Evolutionary conservation across 2,888 invertebrate genomes (phyloP).

Genomic region (Maniola hyperantus): DNA sequence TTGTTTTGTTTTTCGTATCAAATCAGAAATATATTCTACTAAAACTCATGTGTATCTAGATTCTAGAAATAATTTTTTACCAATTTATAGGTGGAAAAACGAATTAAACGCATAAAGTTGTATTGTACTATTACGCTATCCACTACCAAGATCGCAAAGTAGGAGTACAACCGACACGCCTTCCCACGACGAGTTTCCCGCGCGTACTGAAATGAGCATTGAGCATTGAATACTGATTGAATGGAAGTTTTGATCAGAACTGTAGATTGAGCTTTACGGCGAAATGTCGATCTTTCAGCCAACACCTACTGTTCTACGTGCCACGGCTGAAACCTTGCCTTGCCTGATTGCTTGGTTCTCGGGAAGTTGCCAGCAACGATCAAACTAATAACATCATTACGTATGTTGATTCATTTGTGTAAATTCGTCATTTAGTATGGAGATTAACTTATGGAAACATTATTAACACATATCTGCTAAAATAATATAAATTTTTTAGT

Average conservation of each 20-base stretch:
- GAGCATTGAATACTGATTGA: slow-evolving; percentile 15
- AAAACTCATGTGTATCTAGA: neutral
- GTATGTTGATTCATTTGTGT: too few relatives aligned
- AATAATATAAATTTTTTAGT: too few relatives aligned
- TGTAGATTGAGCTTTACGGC: neutral
- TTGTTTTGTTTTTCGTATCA: neutral
- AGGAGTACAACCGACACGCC: slow-evolving; percentile 1
- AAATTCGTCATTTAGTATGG: too few relatives aligned
- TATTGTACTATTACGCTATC: neutral
- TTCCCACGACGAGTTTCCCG: slow-evolving; percentile 15
- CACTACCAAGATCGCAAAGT: neutral
- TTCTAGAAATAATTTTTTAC: neutral
- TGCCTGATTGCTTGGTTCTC: too few relatives aligned
- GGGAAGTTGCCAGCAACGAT: too few relatives aligned
- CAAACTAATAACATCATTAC: too few relatives aligned
- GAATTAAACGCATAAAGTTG: neutral
- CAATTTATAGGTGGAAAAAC: neutral
- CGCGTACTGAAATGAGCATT: slow-evolving; percentile 22
- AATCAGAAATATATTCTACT: neutral
- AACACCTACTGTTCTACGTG: too few relatives aligned
- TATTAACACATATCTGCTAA: too few relatives aligned
- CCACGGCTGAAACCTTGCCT: too few relatives aligned
- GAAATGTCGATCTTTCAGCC: neutral
- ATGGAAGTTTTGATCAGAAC: slow-evolving; percentile 12
- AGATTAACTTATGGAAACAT: too few relatives aligned